These are phyloP conservation scores for Dissostichus mawsoni DNA, from an alignment of 2,113 vertebrate genomes.

Conservation along the genomic window DNA sequence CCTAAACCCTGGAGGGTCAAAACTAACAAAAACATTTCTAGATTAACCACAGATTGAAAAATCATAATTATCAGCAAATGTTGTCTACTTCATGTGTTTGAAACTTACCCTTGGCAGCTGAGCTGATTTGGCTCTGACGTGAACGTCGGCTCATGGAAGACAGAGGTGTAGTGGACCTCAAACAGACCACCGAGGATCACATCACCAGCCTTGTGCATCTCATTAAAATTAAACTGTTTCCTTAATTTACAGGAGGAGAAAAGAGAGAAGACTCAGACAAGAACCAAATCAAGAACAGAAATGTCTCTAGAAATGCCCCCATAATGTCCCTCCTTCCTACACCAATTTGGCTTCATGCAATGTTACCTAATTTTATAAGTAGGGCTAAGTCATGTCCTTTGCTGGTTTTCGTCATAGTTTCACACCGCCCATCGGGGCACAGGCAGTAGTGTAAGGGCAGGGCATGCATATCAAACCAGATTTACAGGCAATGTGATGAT, in stretches of 20 bases:
- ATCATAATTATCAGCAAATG: not conserved
- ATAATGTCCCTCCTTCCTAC: conserved; percentile 24
- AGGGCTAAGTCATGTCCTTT: not conserved
- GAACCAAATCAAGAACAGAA: not conserved
- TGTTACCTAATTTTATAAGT: conserved; percentile 40
- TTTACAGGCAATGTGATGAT: not conserved
- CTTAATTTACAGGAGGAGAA: conserved; percentile 52
- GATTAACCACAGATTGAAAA: too few relatives aligned
- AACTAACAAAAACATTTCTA: conserved; percentile 35
- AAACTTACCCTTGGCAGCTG: conserved; percentile 65
- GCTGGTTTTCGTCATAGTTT: conserved; percentile 16
- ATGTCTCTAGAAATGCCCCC: conserved; percentile 5
- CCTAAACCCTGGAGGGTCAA: conserved; percentile 60
- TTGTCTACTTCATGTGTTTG: not conserved
- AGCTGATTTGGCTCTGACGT: conserved; percentile 59
- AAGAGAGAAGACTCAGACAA: conserved; percentile 9
- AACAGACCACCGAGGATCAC: conserved; percentile 70
- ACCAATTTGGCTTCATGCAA: not conserved
- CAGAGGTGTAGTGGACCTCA: conserved; percentile 65
- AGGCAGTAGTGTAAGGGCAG: not conserved
- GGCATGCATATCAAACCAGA: not conserved
- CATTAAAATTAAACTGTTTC: conserved; percentile 61
- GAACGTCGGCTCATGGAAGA: conserved; percentile 54
- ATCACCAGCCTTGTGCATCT: conserved; percentile 61
- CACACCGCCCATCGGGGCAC: conserved; percentile 10